Percentiles rank a stretch among this genome's conserved stretches.
phyloP scores from a whole-genome alignment of 64 coral and sea anemone species.

The Pocillopora damicornis region DNA sequence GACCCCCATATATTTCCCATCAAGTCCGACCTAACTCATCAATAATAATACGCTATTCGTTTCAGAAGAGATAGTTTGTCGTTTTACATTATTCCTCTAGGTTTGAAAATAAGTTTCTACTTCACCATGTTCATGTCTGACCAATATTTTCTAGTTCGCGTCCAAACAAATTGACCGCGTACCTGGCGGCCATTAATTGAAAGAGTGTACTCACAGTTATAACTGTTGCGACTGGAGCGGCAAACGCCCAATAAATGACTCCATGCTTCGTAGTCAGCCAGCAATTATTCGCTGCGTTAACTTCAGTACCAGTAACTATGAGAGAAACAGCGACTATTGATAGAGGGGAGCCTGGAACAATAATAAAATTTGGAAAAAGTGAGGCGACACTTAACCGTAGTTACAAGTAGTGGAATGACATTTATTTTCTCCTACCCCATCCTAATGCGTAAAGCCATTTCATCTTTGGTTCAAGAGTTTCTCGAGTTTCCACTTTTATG shows the following conservation, averaged over 20 bases:
- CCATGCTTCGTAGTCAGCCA: conserved; percentile 10
- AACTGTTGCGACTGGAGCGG: neutral
- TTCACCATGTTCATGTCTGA: too few relatives aligned
- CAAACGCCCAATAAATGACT: conserved; percentile 30
- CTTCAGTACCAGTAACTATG: conserved; percentile 1
- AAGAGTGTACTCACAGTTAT: neutral
- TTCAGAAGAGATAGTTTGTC: too few relatives aligned
- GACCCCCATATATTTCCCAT: too few relatives aligned
- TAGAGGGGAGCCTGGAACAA: conserved; percentile 21
- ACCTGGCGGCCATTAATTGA: too few relatives aligned
- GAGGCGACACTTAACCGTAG: neutral
- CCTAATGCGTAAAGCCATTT: conserved; percentile 55
- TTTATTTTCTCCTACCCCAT: conserved; percentile 45
- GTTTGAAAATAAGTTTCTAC: too few relatives aligned
- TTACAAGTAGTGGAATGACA: neutral
- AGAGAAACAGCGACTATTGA: conserved; percentile 7
- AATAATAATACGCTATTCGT: too few relatives aligned
- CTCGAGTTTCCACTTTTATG: conserved; percentile 32
- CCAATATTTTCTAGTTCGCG: too few relatives aligned
- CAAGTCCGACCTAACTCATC: too few relatives aligned
- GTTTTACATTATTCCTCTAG: too few relatives aligned
- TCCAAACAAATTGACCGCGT: too few relatives aligned
- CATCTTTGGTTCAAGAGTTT: conserved; percentile 27
- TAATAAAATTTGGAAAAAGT: neutral
- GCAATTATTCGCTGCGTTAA: conserved; percentile 5